These are phyloP conservation scores for Parascotia fuliginaria DNA, from an alignment of 2,888 invertebrate species.

Conservation along the genomic window DNA sequence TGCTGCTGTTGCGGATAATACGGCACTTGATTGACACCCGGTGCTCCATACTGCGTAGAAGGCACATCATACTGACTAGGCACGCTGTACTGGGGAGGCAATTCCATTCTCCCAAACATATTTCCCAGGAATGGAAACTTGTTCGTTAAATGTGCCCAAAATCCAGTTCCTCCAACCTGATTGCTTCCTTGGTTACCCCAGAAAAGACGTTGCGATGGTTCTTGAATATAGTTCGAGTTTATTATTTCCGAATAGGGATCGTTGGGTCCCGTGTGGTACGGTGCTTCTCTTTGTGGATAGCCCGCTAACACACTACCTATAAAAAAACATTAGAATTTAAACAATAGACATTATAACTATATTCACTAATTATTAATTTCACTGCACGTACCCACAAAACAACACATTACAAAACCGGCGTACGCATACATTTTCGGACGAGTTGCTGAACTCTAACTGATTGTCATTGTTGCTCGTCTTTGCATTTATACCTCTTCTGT, in stretches of 20 bases:
- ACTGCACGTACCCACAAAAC: conserved; percentile 76
- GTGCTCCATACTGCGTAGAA: conserved; percentile 47
- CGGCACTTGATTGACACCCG: conserved; percentile 32
- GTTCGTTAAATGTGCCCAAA: conserved; percentile 75
- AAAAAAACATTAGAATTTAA: conserved; percentile 39
- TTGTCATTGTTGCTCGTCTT: conserved; percentile 74
- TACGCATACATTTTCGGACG: conserved; percentile 76
- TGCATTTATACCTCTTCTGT: conserved; percentile 82
- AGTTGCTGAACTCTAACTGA: conserved; percentile 74
- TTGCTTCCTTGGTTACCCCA: conserved; percentile 75
- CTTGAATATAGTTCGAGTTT: conserved; percentile 57
- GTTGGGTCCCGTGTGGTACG: conserved; percentile 68
- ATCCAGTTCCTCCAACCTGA: conserved; percentile 77
- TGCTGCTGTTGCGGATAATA: conserved; percentile 40
- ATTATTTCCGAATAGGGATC: conserved; percentile 65
- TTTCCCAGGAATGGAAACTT: conserved; percentile 76
- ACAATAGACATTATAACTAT: conserved; percentile 13
- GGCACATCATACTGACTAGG: conserved; percentile 51
- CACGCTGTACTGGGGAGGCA: conserved; percentile 62
- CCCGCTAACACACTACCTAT: conserved; percentile 71
- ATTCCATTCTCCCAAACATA: conserved; percentile 77
- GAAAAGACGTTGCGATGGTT: conserved; percentile 75
- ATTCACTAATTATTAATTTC: conserved; percentile 38
- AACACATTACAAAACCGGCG: conserved; percentile 67
- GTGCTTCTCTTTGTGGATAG: conserved; percentile 68